Evolutionary conservation across 2,797 vertebrate species (phyloP).

Genomic region (Anguilla megastoma): DNA sequence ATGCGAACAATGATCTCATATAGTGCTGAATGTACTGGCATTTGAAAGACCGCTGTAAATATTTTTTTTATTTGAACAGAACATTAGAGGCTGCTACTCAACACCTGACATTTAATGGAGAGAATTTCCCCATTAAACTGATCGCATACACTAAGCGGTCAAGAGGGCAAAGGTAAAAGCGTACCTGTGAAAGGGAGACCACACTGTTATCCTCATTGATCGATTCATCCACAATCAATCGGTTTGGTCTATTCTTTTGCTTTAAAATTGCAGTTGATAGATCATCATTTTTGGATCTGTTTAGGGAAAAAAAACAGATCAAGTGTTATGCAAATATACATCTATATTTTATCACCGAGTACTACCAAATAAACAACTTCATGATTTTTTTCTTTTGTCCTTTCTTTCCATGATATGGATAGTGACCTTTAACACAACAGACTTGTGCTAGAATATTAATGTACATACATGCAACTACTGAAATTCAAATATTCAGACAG

Average conservation of each 20-base stretch:
- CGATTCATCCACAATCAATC: conserved; percentile 97
- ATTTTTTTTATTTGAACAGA: no score
- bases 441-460: not conserved
- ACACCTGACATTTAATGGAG: not conserved
- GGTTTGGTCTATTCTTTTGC: conserved; percentile 97
- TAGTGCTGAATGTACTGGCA: no score
- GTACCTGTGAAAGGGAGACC: conserved; percentile 93
- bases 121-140: not conserved
- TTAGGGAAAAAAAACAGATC: conserved; percentile 42
- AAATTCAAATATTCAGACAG: not conserved
- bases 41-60: no score
- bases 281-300: conserved; percentile 94
- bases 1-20: no score
- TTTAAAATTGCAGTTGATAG: conserved; percentile 97
- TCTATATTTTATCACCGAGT: not conserved
- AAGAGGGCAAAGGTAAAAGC: not conserved
- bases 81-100: not conserved
- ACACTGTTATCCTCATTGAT: conserved; percentile 99
- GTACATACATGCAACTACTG: not conserved
- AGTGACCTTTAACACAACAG: not conserved
- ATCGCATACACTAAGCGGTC: not conserved
- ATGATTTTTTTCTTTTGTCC: not conserved
- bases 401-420: not conserved
- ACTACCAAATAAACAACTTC: not conserved
- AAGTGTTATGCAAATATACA: not conserved